These are phyloP conservation scores for Ferrisia virgata DNA, from an alignment of 2,888 invertebrate species.

Conservation along the genomic window DNA sequence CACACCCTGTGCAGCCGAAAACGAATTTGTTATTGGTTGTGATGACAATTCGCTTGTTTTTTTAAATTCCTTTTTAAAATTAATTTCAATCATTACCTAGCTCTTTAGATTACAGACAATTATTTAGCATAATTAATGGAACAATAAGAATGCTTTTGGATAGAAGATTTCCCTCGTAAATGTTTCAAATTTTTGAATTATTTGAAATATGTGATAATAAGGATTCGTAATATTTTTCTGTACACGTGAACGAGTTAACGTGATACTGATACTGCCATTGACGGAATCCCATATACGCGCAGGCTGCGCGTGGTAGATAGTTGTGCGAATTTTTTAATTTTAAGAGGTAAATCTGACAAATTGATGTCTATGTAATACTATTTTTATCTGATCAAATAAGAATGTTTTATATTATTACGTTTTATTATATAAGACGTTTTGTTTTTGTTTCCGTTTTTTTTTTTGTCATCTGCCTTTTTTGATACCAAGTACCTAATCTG, in stretches of 20 bases:
- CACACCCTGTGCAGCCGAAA: background rate
- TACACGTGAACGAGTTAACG: background rate
- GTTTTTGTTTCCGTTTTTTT: background rate
- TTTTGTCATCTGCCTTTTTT: background rate
- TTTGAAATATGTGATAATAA: constrained; percentile 15
- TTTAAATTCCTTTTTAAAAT: background rate
- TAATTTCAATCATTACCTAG: background rate
- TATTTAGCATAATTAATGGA: background rate
- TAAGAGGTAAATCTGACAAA: constrained; percentile 20
- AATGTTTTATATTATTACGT: constrained; percentile 14
- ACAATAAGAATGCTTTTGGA: background rate
- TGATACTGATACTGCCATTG: constrained; percentile 15
- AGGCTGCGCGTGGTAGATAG: background rate
- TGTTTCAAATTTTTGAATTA: background rate
- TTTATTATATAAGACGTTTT: background rate
- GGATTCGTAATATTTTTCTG: background rate
- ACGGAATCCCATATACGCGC: background rate
- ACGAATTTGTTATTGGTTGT: background rate
- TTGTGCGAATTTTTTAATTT: background rate
- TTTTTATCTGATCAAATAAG: constrained; percentile 8
- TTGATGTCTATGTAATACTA: constrained; percentile 1
- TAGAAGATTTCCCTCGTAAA: background rate
- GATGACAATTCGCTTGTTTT: background rate
- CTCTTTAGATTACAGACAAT: background rate
- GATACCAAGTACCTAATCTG: background rate